Evolutionary conservation across 2,888 invertebrate species (phyloP).

Genomic region (Chloromyia formosa): DNA sequence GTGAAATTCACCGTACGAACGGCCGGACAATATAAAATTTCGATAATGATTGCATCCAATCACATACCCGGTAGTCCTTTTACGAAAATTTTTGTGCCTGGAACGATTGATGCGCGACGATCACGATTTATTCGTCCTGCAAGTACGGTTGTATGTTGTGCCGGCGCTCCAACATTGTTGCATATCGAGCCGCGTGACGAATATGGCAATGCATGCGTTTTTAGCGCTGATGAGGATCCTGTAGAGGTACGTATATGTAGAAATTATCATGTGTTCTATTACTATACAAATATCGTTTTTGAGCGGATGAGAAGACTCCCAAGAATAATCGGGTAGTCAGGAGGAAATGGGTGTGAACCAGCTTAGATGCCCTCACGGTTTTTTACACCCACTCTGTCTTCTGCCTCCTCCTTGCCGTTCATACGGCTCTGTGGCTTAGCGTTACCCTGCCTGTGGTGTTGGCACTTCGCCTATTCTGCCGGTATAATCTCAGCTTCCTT

Average conservation of each 20-base stretch:
- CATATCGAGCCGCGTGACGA: constrained; percentile 91
- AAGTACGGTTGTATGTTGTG: constrained; percentile 85
- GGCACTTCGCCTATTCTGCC: no score
- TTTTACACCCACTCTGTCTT: no score
- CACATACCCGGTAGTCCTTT: constrained; percentile 88
- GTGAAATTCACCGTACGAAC: constrained; percentile 93
- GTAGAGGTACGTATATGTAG: constrained; percentile 67
- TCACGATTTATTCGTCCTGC: constrained; percentile 85
- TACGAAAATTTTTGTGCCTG: constrained; percentile 82
- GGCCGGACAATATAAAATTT: constrained; percentile 88
- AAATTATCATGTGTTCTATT: no score
- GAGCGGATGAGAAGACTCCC: no score
- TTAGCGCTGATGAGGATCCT: constrained; percentile 70
- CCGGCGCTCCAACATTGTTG: constrained; percentile 77
- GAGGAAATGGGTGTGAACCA: no score
- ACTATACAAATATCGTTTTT: no score
- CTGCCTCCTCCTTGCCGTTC: no score
- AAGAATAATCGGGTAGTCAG: no score
- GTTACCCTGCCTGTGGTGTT: no score
- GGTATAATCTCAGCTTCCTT: no score
- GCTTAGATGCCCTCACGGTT: no score
- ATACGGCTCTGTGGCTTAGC: no score
- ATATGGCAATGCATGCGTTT: constrained; percentile 84
- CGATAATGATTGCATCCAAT: constrained; percentile 82
- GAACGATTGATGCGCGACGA: constrained; percentile 82